Percentiles rank a stretch among this genome's conserved stretches.
Conservation (phyloP, 2,797 vertebrate genomes). For the Yasuhikotakia modesta region DNA sequence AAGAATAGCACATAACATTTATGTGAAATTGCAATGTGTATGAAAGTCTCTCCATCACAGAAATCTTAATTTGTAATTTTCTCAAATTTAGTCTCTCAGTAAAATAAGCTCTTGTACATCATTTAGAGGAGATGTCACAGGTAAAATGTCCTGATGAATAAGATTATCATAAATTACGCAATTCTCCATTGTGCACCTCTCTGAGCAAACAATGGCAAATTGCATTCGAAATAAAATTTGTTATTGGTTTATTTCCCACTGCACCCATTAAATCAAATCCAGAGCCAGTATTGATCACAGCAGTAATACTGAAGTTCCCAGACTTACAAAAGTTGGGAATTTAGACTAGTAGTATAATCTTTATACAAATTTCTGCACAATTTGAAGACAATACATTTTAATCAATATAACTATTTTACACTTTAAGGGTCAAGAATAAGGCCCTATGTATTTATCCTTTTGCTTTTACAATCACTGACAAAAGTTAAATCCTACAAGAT, state of each 20-base stretch:
- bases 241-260: constrained; percentile 78
- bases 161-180: not conserved
- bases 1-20: not conserved
- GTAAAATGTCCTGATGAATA: constrained; percentile 84
- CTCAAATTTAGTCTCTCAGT: constrained; percentile 93
- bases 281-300: constrained; percentile 89
- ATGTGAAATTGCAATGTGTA: not conserved
- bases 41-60: not conserved
- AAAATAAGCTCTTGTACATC: constrained; percentile 91
- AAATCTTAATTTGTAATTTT: constrained; percentile 83
- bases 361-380: constrained; percentile 85
- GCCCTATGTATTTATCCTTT: no score
- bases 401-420: no score
- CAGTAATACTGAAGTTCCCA: constrained; percentile 92
- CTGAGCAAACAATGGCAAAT: not conserved
- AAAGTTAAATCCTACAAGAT: no score
- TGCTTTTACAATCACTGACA: no score
- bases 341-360: constrained; percentile 87
- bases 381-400: no score
- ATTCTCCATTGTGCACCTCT: not conserved
- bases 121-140: constrained; percentile 93
- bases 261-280: constrained; percentile 89
- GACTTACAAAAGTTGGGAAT: constrained; percentile 74
- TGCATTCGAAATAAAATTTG: not conserved
- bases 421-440: no score